Evolutionary conservation across 2,113 vertebrate genomes (phyloP).

Genomic region (Oryctolagus cuniculus): mOryCun1.1 NC_091435.1:83879501-83880000

Average conservation of each 20-base stretch:
- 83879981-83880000: constrained; percentile 41
- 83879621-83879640: background rate
- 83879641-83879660: background rate
- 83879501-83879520: background rate
- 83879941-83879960: constrained; percentile 4
- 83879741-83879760: background rate
- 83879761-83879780: background rate
- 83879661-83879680: background rate
- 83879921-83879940: constrained; percentile 28
- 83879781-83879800: too few species aligned
- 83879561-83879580: constrained; percentile 1
- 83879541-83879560: too few species aligned
- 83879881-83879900: background rate
- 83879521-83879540: background rate
- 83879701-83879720: background rate
- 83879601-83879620: background rate
- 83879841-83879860: background rate
- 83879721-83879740: background rate
- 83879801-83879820: too few species aligned
- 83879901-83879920: background rate
- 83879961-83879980: background rate
- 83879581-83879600: background rate
- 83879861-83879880: background rate
- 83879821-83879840: too few species aligned
- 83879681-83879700: background rate